These are phyloP conservation scores for Triops cancriformis DNA, from an alignment of 1,140 invertebrate genomes.

Conservation along the genomic window DNA sequence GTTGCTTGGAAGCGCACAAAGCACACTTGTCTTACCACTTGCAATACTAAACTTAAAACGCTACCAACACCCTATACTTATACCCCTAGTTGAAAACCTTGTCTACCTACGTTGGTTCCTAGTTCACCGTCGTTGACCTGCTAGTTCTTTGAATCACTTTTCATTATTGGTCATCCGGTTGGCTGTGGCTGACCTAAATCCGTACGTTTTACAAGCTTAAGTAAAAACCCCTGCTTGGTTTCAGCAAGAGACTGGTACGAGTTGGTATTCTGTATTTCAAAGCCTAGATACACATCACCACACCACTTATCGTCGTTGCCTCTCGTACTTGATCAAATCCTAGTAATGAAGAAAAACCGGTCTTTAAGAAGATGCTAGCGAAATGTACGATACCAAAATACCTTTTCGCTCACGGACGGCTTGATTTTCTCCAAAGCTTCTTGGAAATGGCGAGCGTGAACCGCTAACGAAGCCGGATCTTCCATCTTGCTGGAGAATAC, in stretches of 20 bases:
- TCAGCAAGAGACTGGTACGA: neutral
- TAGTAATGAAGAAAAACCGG: neutral
- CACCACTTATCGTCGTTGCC: neutral
- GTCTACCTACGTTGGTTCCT: neutral
- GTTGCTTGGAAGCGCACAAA: neutral
- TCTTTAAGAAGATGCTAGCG: neutral
- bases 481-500: constrained; percentile 37
- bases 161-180: neutral
- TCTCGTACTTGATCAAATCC: neutral
- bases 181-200: constrained; percentile 2
- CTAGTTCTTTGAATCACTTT: neutral
- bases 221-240: constrained; percentile 14
- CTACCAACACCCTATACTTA: neutral
- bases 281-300: neutral
- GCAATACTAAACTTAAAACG: neutral
- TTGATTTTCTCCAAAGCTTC: constrained; percentile 61
- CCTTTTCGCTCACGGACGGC: constrained; percentile 68
- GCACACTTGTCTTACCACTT: neutral
- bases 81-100: neutral
- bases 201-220: neutral
- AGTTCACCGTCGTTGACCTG: neutral
- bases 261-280: neutral
- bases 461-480: constrained; percentile 41
- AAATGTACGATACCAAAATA: constrained; percentile 34
- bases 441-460: constrained; percentile 49